These are phyloP conservation scores for Encarsia formosa DNA, from an alignment of 2,888 invertebrate genomes.

Conservation along the genomic window DNA sequence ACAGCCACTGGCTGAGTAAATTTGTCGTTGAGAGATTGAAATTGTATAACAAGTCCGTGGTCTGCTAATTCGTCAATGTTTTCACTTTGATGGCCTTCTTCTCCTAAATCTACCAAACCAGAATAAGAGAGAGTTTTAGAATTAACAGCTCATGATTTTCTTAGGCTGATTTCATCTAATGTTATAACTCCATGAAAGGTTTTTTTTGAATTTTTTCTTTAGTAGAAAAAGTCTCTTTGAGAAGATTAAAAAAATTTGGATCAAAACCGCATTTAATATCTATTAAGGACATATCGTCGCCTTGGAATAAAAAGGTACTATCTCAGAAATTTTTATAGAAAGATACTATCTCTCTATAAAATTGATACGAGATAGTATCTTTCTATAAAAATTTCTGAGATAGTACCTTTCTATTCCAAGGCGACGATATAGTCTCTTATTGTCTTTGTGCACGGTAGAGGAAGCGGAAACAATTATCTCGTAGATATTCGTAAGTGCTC, in stretches of 20 bases:
- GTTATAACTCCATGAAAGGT: slow-evolving; percentile 25
- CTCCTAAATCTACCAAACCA: slow-evolving; percentile 29
- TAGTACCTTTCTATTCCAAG: too few species aligned
- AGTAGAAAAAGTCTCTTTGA: too few species aligned
- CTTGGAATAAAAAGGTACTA: too few species aligned
- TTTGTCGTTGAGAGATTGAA: slow-evolving; percentile 25
- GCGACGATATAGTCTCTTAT: slow-evolving; percentile 27
- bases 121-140: slow-evolving; percentile 24
- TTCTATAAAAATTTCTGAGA: too few species aligned
- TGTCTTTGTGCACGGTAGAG: slow-evolving; percentile 27
- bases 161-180: slow-evolving; percentile 29
- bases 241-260: slow-evolving; percentile 25
- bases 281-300: slow-evolving; percentile 21
- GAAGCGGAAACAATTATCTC: slow-evolving; percentile 26
- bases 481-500: slow-evolving; percentile 27
- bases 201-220: too few species aligned
- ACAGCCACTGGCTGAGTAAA: slow-evolving; percentile 29
- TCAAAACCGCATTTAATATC: slow-evolving; percentile 26
- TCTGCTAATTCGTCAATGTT: slow-evolving; percentile 22
- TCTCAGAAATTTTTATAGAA: too few species aligned
- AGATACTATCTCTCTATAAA: too few species aligned
- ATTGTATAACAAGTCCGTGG: slow-evolving; percentile 27
- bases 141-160: slow-evolving; percentile 25
- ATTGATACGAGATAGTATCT: too few species aligned
- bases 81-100: slow-evolving; percentile 18